phyloP scores from a whole-genome alignment of 2,888 invertebrate genomes.

The Limnephilus marmoratus region DNA sequence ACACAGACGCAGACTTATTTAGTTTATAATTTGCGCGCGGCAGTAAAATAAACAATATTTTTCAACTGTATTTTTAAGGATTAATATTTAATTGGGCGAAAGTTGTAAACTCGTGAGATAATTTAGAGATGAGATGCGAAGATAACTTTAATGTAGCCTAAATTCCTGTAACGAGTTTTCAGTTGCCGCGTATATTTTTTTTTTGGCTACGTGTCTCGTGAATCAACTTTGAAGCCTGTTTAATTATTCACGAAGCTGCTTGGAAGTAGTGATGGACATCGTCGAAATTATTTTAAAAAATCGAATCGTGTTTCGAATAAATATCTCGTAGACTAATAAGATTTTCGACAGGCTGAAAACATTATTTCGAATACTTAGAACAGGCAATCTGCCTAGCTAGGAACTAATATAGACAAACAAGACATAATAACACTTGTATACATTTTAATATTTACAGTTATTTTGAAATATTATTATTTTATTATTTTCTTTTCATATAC shows the following conservation, averaged over 20 bases:
- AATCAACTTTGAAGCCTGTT: neutral
- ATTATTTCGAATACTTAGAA: no score
- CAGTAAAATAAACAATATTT: neutral
- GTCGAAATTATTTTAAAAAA: neutral
- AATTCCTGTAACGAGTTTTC: neutral
- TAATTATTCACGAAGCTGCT: neutral
- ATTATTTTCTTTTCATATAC: no score
- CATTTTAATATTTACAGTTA: no score
- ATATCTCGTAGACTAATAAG: neutral
- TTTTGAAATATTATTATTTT: no score
- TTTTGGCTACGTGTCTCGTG: neutral
- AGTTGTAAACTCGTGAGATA: neutral
- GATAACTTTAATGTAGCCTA: neutral
- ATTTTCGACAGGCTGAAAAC: no score
- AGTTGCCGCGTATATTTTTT: neutral
- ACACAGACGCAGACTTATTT: neutral
- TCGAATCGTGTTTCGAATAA: neutral
- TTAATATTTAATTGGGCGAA: neutral
- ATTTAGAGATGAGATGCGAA: neutral
- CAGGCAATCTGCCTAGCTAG: no score
- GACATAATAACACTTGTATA: no score
- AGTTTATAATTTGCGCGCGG: neutral
- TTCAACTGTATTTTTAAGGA: neutral
- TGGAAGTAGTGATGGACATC: neutral
- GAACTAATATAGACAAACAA: no score